Evolutionary conservation across 2,113 vertebrate genomes (phyloP), one percentile per base, ranked within the genome.

Genomic region (Pituophis catenifer): DNA sequence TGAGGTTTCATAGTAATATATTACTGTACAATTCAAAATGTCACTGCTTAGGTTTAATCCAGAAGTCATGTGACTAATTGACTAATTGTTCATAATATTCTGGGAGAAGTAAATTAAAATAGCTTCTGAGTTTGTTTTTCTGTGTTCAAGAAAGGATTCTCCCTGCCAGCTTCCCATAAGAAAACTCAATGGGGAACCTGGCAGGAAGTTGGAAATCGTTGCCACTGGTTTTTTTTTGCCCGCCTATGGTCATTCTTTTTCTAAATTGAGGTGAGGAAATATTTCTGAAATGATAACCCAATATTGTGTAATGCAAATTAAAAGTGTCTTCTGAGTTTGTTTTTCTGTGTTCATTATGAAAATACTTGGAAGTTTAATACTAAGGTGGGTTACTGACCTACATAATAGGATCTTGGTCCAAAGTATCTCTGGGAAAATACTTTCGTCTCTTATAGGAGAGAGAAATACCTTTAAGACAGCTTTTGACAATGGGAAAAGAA

Each of bases 401-500:
- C 0, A 1, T 91, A 55, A 19, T 26, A 44, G 6, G 8, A 48
- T 48, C 3, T 54, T 88, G 87, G 44, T n/a, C 1, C 85, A 94
- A 89, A 48, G 91, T 75, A 94, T 44, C 89, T 90, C 1, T 50
- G 7, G 3, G 15, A 93, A 50, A 95, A 94, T 26, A 0, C 3
- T n/a, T 96, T 95, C 96, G 6, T 96, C 95, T 97, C 94, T n/a
- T 95, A 48, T 95, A 99, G 99, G 98, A 99, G 70, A 97, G 97
- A 95, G 98, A 97, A 92, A 97, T 99, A 97, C 93, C 97, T 92
- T 98, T 99, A 98, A 98, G 97, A 94, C 93, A 98, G 48, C 98
- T 99, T 97, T 94, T 99, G 95, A 96, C 95, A 90, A 99, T 99
- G 98, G 97, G 97, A 93, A 97, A 98, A 96, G 97, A 98, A 52